These are phyloP conservation scores for Aphidius gifuensis DNA, from an alignment of 1,140 invertebrate species.

Conservation along the genomic window DNA sequence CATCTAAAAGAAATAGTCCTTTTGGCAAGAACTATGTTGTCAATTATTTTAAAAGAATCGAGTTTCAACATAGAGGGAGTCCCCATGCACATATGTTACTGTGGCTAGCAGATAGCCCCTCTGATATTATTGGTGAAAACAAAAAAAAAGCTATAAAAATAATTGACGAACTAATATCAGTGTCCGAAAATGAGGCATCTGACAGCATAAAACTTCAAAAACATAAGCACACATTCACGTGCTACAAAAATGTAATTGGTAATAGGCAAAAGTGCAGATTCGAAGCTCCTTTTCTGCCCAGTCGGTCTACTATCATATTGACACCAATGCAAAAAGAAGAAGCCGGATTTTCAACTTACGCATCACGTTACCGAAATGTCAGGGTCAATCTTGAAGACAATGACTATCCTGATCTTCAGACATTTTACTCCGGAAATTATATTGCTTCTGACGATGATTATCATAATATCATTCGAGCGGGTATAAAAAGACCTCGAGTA, in stretches of 20 bases:
- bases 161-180: conserved; percentile 24
- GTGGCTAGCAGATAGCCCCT: conserved; percentile 38
- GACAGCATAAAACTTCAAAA: conserved; percentile 32
- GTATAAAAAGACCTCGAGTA: conserved; percentile 32
- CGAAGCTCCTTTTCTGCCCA: conserved; percentile 37
- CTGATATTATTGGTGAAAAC: conserved; percentile 26
- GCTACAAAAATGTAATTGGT: conserved; percentile 27
- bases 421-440: conserved; percentile 27
- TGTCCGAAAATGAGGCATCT: conserved; percentile 28
- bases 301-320: conserved; percentile 24
- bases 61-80: conserved; percentile 45
- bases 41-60: conserved; percentile 38
- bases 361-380: conserved; percentile 22
- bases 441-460: conserved; percentile 29
- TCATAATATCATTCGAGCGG: conserved; percentile 19
- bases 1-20: conserved; percentile 28
- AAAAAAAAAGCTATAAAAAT: conserved; percentile 11
- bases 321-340: conserved; percentile 29
- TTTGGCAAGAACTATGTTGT: conserved; percentile 33
- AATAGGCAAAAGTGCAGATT: conserved; percentile 34
- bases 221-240: conserved; percentile 29
- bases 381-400: conserved; percentile 27
- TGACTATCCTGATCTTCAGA: conserved; percentile 24
- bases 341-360: conserved; percentile 20
- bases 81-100: conserved; percentile 38